Conservation (phyloP, 2,797 vertebrate species). For the Meriones psammophilus region DNA sequence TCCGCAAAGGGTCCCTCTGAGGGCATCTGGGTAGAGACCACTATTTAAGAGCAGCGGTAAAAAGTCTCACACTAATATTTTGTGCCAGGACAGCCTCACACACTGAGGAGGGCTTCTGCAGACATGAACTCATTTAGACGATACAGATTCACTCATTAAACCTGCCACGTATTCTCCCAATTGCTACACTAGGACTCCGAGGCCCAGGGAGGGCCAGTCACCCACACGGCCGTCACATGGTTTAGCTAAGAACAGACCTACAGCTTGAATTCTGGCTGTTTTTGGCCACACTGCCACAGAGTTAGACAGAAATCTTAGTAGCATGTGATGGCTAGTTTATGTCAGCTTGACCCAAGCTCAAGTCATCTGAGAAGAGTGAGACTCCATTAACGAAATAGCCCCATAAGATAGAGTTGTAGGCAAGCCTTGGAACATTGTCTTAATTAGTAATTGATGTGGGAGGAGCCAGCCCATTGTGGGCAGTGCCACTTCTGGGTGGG, state of each 20-base stretch:
- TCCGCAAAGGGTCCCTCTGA: neutral
- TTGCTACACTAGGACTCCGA: neutral
- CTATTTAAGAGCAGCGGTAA: neutral
- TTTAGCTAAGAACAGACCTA: neutral
- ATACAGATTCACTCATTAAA: neutral
- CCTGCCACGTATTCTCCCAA: neutral
- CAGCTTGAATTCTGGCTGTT: neutral
- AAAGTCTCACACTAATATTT: neutral
- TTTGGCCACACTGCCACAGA: neutral
- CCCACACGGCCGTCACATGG: fast-evolving
- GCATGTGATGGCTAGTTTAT: neutral
- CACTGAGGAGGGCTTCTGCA: neutral
- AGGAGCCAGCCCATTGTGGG: neutral
- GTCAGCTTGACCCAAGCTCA: neutral
- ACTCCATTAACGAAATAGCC: neutral
- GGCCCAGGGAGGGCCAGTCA: neutral
- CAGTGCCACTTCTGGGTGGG: too few relatives aligned
- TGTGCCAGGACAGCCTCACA: neutral
- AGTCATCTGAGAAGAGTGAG: neutral
- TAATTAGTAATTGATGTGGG: neutral
- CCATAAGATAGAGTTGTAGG: neutral
- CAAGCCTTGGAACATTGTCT: neutral
- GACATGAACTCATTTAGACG: neutral
- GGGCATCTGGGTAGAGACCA: neutral
- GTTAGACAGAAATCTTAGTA: neutral